Evolutionary conservation across 2,113 vertebrate species (phyloP).

Genomic region (Phoxinus phoxinus): DNA sequence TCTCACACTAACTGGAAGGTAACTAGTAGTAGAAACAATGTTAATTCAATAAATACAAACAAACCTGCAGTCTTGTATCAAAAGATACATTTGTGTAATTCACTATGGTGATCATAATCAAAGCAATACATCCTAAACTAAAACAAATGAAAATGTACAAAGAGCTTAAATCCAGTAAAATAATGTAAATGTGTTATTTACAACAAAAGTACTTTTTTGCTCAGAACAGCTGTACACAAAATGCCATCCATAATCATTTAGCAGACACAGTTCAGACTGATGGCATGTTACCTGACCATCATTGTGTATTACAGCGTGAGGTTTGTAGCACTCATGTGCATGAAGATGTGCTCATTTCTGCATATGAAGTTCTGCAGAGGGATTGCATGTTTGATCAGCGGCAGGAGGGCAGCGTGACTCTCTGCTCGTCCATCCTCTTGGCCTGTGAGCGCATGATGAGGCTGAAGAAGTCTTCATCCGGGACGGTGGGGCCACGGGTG

Average conservation of each 20-base stretch:
- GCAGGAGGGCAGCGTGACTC: constrained; percentile 84
- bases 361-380: not conserved
- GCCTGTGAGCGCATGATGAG: constrained; percentile 95
- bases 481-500: constrained; percentile 87
- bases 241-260: not conserved
- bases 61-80: constrained; percentile 60
- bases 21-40: not conserved
- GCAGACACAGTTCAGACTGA: not conserved
- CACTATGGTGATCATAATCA: constrained; percentile 37
- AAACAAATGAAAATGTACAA: not conserved
- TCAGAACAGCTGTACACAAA: not conserved
- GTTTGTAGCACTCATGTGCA: not conserved
- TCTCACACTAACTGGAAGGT: not conserved
- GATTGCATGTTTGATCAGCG: constrained; percentile 52
- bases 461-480: constrained; percentile 97
- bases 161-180: not conserved
- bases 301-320: not conserved
- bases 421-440: constrained; percentile 95
- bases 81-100: constrained; percentile 62
- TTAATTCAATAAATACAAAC: constrained; percentile 61
- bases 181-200: constrained; percentile 15
- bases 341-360: not conserved
- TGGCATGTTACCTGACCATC: not conserved
- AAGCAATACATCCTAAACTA: constrained; percentile 46
- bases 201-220: not conserved